phyloP scores from a whole-genome alignment of 1,140 invertebrate genomes.

The Lepidurus couesii region DNA sequence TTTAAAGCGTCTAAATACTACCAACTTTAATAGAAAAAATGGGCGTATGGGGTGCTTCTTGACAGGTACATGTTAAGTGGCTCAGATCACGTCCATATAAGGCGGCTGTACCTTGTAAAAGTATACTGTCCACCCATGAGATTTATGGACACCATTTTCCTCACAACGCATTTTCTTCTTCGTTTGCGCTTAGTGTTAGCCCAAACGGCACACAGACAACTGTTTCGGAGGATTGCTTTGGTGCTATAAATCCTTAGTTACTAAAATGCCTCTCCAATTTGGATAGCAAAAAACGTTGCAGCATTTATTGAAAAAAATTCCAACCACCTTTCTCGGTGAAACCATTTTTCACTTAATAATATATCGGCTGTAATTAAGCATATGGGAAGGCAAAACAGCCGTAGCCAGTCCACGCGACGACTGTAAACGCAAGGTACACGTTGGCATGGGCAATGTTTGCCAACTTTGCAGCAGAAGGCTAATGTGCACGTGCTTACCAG shows the following conservation, averaged over 20 bases:
- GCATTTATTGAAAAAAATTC: neutral
- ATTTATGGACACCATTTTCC: neutral
- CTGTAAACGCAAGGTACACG: neutral
- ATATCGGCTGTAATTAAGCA: neutral
- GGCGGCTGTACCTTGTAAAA: neutral
- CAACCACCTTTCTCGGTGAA: neutral
- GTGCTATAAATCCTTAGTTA: neutral
- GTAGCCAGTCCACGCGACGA: neutral
- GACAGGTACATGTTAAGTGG: conserved; percentile 14
- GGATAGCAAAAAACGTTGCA: neutral
- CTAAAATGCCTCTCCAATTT: neutral
- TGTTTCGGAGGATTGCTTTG: neutral
- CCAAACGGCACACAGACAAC: neutral
- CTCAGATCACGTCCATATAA: conserved; percentile 22
- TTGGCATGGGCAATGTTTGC: neutral
- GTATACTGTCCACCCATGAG: conserved; percentile 21
- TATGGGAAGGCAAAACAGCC: neutral
- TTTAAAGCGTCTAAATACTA: conserved; percentile 14
- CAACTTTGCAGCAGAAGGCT: neutral
- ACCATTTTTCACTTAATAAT: neutral
- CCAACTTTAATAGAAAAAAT: neutral
- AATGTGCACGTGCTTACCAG: too few species aligned
- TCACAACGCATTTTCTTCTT: neutral
- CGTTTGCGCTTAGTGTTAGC: neutral
- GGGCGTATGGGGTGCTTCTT: neutral